Evolutionary conservation across 2,888 invertebrate genomes (phyloP).

Genomic region (Orgyia antiqua): DNA sequence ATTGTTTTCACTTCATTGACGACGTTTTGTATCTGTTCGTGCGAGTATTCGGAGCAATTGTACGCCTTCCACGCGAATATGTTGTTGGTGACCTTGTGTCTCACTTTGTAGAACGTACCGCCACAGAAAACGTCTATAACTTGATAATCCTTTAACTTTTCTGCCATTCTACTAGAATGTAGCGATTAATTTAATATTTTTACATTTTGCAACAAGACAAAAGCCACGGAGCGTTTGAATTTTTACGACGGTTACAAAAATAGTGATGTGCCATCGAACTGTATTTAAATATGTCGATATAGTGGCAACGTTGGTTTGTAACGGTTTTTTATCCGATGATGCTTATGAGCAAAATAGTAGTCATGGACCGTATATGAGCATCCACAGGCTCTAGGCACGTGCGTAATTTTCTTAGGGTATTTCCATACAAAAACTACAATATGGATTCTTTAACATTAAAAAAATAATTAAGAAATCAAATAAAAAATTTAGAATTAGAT

Average conservation of each 20-base stretch:
- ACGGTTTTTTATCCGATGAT: too few relatives aligned
- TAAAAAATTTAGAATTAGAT: too few relatives aligned
- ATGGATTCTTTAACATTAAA: too few relatives aligned
- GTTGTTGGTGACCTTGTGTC: constrained; percentile 72
- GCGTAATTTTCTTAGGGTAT: too few relatives aligned
- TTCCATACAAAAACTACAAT: too few relatives aligned
- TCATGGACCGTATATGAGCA: too few relatives aligned
- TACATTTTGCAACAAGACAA: constrained; percentile 68
- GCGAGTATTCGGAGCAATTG: constrained; percentile 60
- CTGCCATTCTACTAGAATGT: constrained; percentile 44
- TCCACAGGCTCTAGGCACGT: too few relatives aligned
- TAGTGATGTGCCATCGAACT: constrained; percentile 38
- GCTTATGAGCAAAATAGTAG: too few relatives aligned
- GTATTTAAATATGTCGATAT: constrained; percentile 16
- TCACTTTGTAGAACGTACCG: constrained; percentile 72
- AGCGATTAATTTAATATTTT: constrained; percentile 28
- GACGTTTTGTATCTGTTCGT: constrained; percentile 64
- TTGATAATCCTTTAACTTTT: constrained; percentile 69
- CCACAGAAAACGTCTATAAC: constrained; percentile 70
- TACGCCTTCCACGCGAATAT: constrained; percentile 73
- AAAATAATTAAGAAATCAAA: too few relatives aligned
- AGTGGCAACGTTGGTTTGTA: background rate
- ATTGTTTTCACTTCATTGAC: constrained; percentile 63
- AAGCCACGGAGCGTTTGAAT: constrained; percentile 61
- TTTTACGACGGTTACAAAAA: constrained; percentile 44